phyloP scores from a whole-genome alignment of 1,140 invertebrate genomes.

The Oryctes rhinoceros region DNA sequence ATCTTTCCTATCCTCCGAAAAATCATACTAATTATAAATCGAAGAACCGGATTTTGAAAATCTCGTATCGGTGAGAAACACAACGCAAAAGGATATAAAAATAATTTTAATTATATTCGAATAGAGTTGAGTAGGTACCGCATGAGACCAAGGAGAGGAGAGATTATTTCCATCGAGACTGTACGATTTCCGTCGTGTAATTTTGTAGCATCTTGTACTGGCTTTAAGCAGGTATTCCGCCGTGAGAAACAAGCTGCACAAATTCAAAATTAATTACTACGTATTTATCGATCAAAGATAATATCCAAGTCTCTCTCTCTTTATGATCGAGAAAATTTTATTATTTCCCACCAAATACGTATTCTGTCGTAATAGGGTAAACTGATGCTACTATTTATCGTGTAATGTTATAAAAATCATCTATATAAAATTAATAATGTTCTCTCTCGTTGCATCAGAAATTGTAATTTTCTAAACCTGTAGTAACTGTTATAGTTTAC shows the following conservation, averaged over 20 bases:
- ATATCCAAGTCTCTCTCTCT: constrained; percentile 36
- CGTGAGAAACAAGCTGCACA: constrained; percentile 56
- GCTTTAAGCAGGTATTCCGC: constrained; percentile 54
- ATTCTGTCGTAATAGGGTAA: neutral
- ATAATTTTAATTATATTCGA: constrained; percentile 24
- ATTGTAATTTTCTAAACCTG: constrained; percentile 16
- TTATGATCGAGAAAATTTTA: constrained; percentile 20
- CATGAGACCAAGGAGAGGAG: neutral
- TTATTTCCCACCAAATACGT: constrained; percentile 16
- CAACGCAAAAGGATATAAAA: constrained; percentile 23
- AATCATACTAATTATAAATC: constrained; percentile 3
- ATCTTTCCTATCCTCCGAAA: constrained; percentile 1
- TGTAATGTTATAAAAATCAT: neutral
- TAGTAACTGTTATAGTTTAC: constrained; percentile 16
- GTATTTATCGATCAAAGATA: constrained; percentile 56
- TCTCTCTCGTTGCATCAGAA: constrained; percentile 33
- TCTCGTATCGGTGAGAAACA: neutral
- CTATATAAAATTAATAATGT: constrained; percentile 8
- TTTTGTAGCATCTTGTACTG: constrained; percentile 58
- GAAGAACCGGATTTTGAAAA: constrained; percentile 27
- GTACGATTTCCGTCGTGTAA: constrained; percentile 58
- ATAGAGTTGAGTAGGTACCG: constrained; percentile 13
- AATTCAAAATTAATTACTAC: constrained; percentile 58
- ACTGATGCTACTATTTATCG: neutral
- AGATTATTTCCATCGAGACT: constrained; percentile 44